These are phyloP conservation scores for Coenonympha glycerion DNA, from an alignment of 2,888 invertebrate genomes.

Conservation along the genomic window DNA sequence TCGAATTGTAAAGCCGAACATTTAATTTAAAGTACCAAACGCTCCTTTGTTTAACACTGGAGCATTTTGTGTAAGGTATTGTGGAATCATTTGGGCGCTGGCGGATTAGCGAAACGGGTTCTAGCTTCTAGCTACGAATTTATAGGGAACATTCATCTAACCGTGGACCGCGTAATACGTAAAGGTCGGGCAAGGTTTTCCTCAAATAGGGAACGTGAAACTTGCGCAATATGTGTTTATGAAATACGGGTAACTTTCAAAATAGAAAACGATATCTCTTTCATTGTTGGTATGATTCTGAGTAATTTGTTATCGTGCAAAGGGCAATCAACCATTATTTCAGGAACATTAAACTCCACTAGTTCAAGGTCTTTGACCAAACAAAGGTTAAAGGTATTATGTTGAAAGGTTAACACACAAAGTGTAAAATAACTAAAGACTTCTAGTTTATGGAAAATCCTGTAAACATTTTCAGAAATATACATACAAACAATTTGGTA, in stretches of 20 bases:
- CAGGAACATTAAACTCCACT: neutral
- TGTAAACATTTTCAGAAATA: neutral
- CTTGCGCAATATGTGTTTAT: conserved; percentile 32
- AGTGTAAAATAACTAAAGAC: neutral
- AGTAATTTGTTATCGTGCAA: neutral
- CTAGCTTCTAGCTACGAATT: conserved; percentile 46
- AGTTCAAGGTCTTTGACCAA: neutral
- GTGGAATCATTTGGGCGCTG: conserved; percentile 48
- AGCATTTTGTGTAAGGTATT: conserved; percentile 57
- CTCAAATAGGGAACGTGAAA: conserved; percentile 32
- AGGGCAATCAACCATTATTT: neutral
- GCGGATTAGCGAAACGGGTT: conserved; percentile 54
- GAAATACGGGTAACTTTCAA: neutral
- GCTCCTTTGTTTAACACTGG: conserved; percentile 68
- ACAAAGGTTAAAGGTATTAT: neutral
- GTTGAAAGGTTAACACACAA: neutral
- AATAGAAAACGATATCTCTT: neutral
- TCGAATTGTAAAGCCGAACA: conserved; percentile 75
- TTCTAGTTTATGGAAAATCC: neutral
- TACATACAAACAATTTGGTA: neutral
- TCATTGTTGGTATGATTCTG: neutral
- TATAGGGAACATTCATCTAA: conserved; percentile 52
- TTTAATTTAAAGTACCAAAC: conserved; percentile 73
- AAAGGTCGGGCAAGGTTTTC: conserved; percentile 47
- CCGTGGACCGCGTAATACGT: conserved; percentile 52